A percentile compares a stretch with the other conserved stretches of the same genome.
Conservation (phyloP, 2,797 vertebrate species). For the Fringilla coelebs region DNA sequence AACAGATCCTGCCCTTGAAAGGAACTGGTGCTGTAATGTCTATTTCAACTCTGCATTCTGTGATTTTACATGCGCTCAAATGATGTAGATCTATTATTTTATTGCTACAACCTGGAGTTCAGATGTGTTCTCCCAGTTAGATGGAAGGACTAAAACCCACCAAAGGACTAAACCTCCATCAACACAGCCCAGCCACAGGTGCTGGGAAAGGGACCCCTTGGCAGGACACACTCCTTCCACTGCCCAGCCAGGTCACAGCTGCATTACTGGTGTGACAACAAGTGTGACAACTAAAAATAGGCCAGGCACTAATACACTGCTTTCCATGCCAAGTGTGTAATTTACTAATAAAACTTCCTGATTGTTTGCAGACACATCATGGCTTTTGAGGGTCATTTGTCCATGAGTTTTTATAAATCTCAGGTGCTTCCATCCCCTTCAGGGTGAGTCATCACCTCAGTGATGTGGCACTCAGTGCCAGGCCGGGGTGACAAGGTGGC, state of each 20-base stretch:
- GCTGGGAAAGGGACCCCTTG: neutral
- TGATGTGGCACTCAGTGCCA: neutral
- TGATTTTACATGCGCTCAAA: neutral
- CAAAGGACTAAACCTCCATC: neutral
- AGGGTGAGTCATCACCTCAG: neutral
- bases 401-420: neutral
- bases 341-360: neutral
- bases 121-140: neutral
- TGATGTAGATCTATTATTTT: neutral
- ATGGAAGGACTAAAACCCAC: neutral
- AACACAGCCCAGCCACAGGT: accelerated
- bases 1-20: neutral
- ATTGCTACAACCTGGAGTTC: neutral
- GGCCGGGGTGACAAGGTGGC: neutral
- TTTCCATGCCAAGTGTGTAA: neutral
- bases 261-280: neutral
- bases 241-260: neutral
- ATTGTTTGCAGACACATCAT: neutral
- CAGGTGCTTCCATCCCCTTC: neutral
- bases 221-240: neutral
- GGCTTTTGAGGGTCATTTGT: neutral
- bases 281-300: neutral
- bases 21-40: too few relatives aligned
- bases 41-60: neutral
- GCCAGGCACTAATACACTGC: neutral